Percentiles rank a stretch among this genome's conserved stretches.
Evolutionary conservation across 2,888 invertebrate genomes (phyloP).

Genomic region (Amitus sp.): DNA sequence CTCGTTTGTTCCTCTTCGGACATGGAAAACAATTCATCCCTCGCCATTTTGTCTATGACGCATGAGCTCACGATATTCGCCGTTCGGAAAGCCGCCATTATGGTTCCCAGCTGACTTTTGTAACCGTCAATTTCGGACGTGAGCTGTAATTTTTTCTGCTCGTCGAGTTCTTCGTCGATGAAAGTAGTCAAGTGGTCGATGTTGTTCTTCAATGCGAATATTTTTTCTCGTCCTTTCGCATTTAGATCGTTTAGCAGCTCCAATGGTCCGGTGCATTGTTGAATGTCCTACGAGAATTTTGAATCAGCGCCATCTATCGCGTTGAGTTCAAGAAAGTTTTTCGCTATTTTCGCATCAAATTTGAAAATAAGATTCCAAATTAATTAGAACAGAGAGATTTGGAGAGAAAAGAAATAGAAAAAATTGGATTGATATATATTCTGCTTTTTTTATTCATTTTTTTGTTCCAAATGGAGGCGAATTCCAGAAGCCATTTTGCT

Average conservation of each 20-base stretch:
- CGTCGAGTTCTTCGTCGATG: constrained; percentile 68
- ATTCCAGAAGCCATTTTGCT: too few relatives aligned
- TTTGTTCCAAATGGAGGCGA: too few relatives aligned
- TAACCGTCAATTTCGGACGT: constrained; percentile 75
- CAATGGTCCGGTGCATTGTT: constrained; percentile 78
- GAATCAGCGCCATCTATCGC: too few relatives aligned
- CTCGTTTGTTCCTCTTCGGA: constrained; percentile 70
- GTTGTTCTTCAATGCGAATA: constrained; percentile 74
- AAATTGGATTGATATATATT: too few relatives aligned
- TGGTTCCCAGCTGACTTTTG: constrained; percentile 77
- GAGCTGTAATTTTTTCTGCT: constrained; percentile 72
- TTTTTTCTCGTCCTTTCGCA: constrained; percentile 77
- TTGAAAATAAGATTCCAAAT: too few relatives aligned
- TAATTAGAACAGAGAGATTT: too few relatives aligned
- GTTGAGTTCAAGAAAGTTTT: too few relatives aligned
- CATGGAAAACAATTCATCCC: constrained; percentile 74
- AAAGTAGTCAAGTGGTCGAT: constrained; percentile 77
- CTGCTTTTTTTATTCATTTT: too few relatives aligned
- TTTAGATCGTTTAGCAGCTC: constrained; percentile 78
- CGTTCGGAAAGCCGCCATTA: constrained; percentile 80
- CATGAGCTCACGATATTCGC: constrained; percentile 83
- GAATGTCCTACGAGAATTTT: constrained; percentile 74
- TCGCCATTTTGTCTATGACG: constrained; percentile 80
- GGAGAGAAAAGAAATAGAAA: too few relatives aligned
- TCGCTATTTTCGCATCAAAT: too few relatives aligned